These are phyloP conservation scores for Neosalanx taihuensis DNA, from an alignment of 2,797 vertebrate genomes.

Conservation along the genomic window DNA sequence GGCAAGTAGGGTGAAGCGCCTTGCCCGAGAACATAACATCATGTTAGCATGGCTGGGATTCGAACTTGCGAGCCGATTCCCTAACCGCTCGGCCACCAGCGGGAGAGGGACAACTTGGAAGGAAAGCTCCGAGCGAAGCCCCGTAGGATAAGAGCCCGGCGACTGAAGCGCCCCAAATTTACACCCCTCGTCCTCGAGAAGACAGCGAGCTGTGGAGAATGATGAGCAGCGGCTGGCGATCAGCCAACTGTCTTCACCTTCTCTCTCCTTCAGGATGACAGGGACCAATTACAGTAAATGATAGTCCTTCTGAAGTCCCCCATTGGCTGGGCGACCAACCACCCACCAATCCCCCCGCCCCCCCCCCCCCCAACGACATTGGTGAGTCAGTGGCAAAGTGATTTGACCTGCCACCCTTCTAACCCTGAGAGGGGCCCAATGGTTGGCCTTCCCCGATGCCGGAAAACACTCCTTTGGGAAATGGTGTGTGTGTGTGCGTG, in stretches of 20 bases:
- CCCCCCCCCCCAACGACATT: slow-evolving; percentile 56
- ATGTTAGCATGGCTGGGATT: too few relatives aligned
- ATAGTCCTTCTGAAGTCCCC: slow-evolving; percentile 60
- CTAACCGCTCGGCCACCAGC: too few relatives aligned
- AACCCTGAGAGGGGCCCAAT: slow-evolving; percentile 81
- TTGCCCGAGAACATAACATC: too few relatives aligned
- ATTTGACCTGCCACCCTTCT: slow-evolving; percentile 81
- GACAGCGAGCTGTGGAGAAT: slow-evolving; percentile 62
- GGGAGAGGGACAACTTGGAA: too few relatives aligned
- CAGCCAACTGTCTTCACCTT: slow-evolving; percentile 82
- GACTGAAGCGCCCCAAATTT: too few relatives aligned
- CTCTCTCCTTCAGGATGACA: slow-evolving; percentile 84
- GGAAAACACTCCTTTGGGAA: slow-evolving; percentile 52
- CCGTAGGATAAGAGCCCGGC: too few relatives aligned
- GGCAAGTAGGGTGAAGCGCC: too few relatives aligned
- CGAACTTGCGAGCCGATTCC: too few relatives aligned
- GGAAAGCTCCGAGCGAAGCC: too few relatives aligned
- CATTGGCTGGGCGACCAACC: too few relatives aligned
- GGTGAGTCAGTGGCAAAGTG: slow-evolving; percentile 70
- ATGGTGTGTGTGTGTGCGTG: slow-evolving; percentile 15
- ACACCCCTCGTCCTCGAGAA: neutral
- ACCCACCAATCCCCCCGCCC: too few relatives aligned
- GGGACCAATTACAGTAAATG: slow-evolving; percentile 87
- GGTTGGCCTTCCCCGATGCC: slow-evolving; percentile 76
- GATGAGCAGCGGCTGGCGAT: slow-evolving; percentile 67